These are phyloP conservation scores for Takifugu flavidus DNA, from an alignment of 2,113 vertebrate species.

Conservation along the genomic window DNA sequence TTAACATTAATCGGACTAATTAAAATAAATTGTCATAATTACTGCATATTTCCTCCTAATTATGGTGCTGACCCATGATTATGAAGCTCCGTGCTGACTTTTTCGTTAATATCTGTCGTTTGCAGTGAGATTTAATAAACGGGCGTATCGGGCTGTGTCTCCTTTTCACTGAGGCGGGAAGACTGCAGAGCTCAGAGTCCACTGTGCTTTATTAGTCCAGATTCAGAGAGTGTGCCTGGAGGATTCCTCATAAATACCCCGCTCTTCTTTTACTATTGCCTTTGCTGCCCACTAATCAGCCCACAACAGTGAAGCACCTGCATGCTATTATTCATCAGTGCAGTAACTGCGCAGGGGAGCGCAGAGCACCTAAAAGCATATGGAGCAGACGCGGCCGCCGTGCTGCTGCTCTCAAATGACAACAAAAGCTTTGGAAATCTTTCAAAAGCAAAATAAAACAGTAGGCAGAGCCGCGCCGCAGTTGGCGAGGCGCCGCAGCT, in stretches of 20 bases:
- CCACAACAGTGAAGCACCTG: slow-evolving; percentile 3
- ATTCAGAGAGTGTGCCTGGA: slow-evolving; percentile 13
- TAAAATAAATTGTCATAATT: too few species aligned
- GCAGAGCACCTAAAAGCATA: slow-evolving; percentile 1
- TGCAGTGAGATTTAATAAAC: too few species aligned
- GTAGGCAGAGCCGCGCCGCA: slow-evolving; percentile 21
- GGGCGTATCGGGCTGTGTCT: too few species aligned
- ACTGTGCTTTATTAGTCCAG: too few species aligned
- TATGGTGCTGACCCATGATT: too few species aligned
- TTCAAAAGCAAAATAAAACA: slow-evolving; percentile 13
- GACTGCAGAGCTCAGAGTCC: too few species aligned
- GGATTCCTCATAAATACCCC: slow-evolving; percentile 40
- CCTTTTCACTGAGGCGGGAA: too few species aligned
- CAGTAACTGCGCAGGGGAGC: slow-evolving; percentile 3
- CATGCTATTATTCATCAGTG: slow-evolving; percentile 25
- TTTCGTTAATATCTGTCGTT: too few species aligned
- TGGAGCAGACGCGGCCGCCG: not conserved
- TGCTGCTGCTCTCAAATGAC: not conserved
- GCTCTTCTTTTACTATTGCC: slow-evolving; percentile 23
- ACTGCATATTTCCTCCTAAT: too few species aligned
- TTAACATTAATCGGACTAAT: too few species aligned
- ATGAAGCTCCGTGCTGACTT: too few species aligned
- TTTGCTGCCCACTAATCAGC: slow-evolving; percentile 22
- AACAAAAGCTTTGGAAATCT: slow-evolving; percentile 1
- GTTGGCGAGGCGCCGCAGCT: slow-evolving; percentile 28